Conservation (phyloP, 1,140 invertebrate genomes). For the Aphidius gifuensis region DNA sequence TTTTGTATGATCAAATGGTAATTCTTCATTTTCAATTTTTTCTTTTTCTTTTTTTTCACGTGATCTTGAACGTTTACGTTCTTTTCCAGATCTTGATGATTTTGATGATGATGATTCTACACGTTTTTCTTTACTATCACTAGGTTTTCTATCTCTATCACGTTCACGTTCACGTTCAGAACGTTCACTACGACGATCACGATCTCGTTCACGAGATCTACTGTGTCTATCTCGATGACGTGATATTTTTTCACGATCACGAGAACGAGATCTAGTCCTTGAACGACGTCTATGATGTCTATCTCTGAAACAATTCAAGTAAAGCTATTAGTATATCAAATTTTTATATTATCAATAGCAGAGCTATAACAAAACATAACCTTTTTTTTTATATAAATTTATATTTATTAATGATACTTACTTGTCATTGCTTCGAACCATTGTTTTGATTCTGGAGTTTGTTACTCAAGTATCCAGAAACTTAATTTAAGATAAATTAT, state of each 20-base stretch:
- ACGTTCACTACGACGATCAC: slow-evolving; percentile 31
- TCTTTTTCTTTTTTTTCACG: slow-evolving; percentile 57
- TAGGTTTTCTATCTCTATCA: slow-evolving; percentile 37
- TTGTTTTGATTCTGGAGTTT: slow-evolving; percentile 13
- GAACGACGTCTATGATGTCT: slow-evolving; percentile 49
- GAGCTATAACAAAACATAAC: neutral
- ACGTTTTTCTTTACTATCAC: slow-evolving; percentile 56
- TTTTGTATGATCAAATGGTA: slow-evolving; percentile 69
- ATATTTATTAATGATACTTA: slow-evolving; percentile 39
- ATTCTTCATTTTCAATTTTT: slow-evolving; percentile 58
- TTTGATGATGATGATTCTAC: slow-evolving; percentile 45
- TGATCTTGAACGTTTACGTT: slow-evolving; percentile 50
- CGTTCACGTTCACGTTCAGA: slow-evolving; percentile 36
- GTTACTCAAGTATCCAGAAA: too few relatives aligned
- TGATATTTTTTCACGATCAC: slow-evolving; percentile 54
- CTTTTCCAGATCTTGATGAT: slow-evolving; percentile 52
- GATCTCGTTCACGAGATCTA: slow-evolving; percentile 46
- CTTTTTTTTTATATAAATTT: slow-evolving; percentile 1
- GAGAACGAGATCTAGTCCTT: slow-evolving; percentile 48
- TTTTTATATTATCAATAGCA: slow-evolving; percentile 3
- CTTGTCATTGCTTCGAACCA: slow-evolving; percentile 44
- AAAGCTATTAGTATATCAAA: neutral
- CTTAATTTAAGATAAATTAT: too few relatives aligned
- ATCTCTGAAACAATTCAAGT: slow-evolving; percentile 34
- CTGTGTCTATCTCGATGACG: slow-evolving; percentile 48